phyloP scores from a whole-genome alignment of 2,888 invertebrate species.

The Pseudoips prasinana region DNA sequence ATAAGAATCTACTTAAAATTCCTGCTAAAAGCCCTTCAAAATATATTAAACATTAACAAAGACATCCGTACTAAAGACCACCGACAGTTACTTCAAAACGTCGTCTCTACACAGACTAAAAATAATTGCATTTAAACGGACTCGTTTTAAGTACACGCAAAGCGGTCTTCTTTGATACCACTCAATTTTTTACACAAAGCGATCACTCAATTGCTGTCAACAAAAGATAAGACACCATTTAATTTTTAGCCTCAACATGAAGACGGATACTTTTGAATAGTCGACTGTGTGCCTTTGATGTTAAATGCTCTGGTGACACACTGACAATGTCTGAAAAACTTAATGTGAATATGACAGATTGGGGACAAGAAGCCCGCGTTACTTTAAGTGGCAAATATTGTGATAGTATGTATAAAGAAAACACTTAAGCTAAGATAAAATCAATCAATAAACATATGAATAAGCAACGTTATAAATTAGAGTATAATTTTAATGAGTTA shows the following conservation, averaged over 20 bases:
- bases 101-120: conserved; percentile 24
- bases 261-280: conserved; percentile 13
- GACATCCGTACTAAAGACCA: conserved; percentile 4
- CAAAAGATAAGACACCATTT: conserved; percentile 50
- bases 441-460: conserved; percentile 38
- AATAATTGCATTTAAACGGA: conserved; percentile 40
- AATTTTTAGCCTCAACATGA: conserved; percentile 40
- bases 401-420: conserved; percentile 39
- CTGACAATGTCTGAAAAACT: conserved; percentile 17
- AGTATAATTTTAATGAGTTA: too few relatives aligned
- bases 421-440: conserved; percentile 44
- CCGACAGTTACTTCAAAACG: conserved; percentile 14
- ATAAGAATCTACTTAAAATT: too few relatives aligned
- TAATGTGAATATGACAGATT: conserved; percentile 42
- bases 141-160: conserved; percentile 31
- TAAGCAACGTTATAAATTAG: conserved; percentile 21
- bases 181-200: conserved; percentile 38
- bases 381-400: conserved; percentile 42
- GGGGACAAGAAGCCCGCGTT: conserved; percentile 32
- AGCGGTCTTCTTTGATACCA: conserved; percentile 34
- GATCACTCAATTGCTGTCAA: conserved; percentile 54
- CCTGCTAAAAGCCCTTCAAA: too few relatives aligned
- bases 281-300: conserved; percentile 24
- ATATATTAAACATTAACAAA: conserved; percentile 2
- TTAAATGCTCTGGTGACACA: conserved; percentile 19